Base-by-base conservation (phyloP, 2,888 invertebrate genomes). In the Chloroclysta siterata region DNA sequence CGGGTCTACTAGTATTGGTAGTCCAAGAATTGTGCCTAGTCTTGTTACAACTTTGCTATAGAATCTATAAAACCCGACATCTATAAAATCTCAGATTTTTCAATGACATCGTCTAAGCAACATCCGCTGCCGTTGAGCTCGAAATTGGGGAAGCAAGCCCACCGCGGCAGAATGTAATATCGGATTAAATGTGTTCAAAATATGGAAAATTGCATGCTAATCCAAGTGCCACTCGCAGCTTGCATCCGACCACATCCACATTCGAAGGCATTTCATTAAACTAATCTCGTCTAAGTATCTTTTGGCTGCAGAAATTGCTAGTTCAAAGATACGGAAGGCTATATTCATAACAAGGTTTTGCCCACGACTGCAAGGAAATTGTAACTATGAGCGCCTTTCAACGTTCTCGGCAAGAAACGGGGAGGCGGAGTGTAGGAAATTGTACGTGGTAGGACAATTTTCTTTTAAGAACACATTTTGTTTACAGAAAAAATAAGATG, bases 131-230 rank as follows among this genome's bases (percentile, higher is more conserved):
- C 2, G 47, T 60, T 41, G 53, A 47, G 56, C 65, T 65, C 33
- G 39, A 36, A 62, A 58, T 51, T 47, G 53, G 60, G 17, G 57
- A 58, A 66, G 58, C 54, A 62, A 52, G 55, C 59, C 47, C 54
- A 51, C 54, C 42, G 17, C 60, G 65, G 54, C 67, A 70, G 4
- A 11, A 39, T 11, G 66, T 70, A 69, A 74, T 72, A 70, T 65
- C 68, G 71, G 69, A 77, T 78, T 76, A 79, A 81, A 83, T 81
- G 77, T 82, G 82, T 81, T 82, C 82, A 79, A 83, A 80, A 81
- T 81, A 83, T 82, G 84, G 85, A 87, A 87, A 88, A 88, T 88
- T 84, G 85, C 83, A 87, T 87, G 79, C 81, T 87, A 86, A 88
- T 87, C 77, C 79, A 76, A 75, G 78, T 88, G 88, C 81, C 87